Conservation (phyloP, 2,888 invertebrate species). For the Limnephilus lunatus region DNA sequence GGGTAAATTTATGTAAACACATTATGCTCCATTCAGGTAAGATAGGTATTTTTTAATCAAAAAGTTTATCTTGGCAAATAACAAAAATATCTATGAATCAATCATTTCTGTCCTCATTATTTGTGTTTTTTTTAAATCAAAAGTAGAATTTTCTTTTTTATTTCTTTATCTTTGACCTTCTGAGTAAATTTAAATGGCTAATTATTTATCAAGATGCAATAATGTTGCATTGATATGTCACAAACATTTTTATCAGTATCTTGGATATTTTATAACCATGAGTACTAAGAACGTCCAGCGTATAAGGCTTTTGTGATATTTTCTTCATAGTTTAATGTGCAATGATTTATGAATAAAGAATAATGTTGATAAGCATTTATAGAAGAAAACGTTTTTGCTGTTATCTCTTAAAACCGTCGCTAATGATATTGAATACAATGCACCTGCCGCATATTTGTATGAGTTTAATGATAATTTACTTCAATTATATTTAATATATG, state of each 20-base stretch:
- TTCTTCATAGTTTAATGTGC: too few species aligned
- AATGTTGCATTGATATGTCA: neutral
- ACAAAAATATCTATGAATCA: neutral
- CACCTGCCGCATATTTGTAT: neutral
- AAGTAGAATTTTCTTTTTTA: neutral
- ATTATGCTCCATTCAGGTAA: neutral
- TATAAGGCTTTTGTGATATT: too few species aligned
- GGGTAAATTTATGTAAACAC: neutral
- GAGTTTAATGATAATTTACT: neutral
- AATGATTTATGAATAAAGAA: too few species aligned
- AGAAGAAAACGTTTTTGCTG: neutral
- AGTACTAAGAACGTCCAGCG: neutral
- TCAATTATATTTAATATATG: neutral
- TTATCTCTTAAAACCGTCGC: neutral
- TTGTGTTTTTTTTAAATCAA: neutral
- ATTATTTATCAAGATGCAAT: neutral
- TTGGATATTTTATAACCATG: neutral
- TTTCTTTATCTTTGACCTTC: neutral
- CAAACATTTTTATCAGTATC: neutral
- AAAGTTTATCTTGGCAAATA: neutral
- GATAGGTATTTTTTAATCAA: neutral
- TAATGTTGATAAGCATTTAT: neutral
- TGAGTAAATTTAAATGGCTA: neutral
- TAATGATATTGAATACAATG: neutral
- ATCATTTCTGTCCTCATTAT: conserved; percentile 2